These are phyloP conservation scores for Chanos chanos DNA, from an alignment of 2,797 vertebrate species.

Conservation along the genomic window DNA sequence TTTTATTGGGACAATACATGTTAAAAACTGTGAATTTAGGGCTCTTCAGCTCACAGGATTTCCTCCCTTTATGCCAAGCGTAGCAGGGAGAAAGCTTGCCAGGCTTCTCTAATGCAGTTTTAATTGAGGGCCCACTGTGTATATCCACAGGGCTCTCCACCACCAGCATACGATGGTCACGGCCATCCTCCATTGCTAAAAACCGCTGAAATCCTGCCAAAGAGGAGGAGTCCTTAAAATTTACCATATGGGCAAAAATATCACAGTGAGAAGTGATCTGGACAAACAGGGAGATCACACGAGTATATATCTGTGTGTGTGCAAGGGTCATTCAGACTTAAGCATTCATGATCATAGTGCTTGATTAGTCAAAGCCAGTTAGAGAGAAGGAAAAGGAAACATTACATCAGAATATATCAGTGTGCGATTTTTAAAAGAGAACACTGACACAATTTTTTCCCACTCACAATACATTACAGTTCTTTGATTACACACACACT, in stretches of 20 bases:
- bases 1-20: no score
- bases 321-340: no score
- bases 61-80: conserved; percentile 22
- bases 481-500: no score
- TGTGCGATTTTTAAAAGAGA: no score
- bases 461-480: no score
- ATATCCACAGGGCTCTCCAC: conserved; percentile 34
- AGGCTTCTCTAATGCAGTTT: conserved; percentile 55
- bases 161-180: conserved; percentile 43
- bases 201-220: conserved; percentile 46
- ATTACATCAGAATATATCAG: no score
- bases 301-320: not conserved
- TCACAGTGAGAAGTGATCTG: conserved; percentile 5
- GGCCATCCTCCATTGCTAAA: conserved; percentile 36
- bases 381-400: no score
- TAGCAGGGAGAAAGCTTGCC: conserved; percentile 37
- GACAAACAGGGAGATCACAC: not conserved
- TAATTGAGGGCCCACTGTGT: conserved; percentile 51
- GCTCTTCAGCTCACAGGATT: no score
- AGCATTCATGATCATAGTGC: no score
- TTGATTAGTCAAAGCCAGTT: no score
- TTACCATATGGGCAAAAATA: conserved; percentile 41
- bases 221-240: conserved; percentile 44
- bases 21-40: no score
- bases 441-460: no score